A percentile compares a stretch with the other conserved stretches of the same genome.
Conservation (phyloP, 2,113 vertebrate genomes). For the Poeciliopsis turrubarensis region DNA sequence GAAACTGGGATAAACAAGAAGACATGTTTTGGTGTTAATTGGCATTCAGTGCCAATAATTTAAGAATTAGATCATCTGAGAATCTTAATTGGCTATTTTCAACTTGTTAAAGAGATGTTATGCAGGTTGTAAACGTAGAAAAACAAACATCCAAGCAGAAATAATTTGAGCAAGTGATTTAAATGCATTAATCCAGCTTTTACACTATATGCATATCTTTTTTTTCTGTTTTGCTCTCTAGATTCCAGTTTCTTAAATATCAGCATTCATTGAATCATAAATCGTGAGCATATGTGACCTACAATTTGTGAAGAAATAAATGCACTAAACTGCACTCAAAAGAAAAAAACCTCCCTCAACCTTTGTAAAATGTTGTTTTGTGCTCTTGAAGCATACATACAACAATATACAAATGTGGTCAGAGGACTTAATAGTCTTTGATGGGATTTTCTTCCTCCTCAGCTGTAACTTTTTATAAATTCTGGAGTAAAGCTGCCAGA, state of each 20-base stretch:
- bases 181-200: background rate
- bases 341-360: background rate
- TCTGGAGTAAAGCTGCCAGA: background rate
- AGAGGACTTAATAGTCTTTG: background rate
- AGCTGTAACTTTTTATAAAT: slow-evolving; percentile 1
- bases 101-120: background rate
- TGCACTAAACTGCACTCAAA: background rate
- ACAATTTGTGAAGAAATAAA: background rate
- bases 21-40: no score
- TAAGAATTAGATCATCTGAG: background rate
- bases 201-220: background rate
- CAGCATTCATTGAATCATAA: background rate
- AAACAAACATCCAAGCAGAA: background rate
- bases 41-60: no score
- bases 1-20: no score
- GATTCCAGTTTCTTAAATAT: background rate
- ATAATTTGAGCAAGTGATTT: background rate
- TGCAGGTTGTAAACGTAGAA: background rate
- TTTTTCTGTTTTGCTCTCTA: background rate
- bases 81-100: background rate
- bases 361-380: background rate
- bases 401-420: no score
- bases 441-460: background rate
- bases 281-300: background rate
- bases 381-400: background rate